Conservation (phyloP, 2,888 invertebrate species). For the Operophtera brumata region DNA sequence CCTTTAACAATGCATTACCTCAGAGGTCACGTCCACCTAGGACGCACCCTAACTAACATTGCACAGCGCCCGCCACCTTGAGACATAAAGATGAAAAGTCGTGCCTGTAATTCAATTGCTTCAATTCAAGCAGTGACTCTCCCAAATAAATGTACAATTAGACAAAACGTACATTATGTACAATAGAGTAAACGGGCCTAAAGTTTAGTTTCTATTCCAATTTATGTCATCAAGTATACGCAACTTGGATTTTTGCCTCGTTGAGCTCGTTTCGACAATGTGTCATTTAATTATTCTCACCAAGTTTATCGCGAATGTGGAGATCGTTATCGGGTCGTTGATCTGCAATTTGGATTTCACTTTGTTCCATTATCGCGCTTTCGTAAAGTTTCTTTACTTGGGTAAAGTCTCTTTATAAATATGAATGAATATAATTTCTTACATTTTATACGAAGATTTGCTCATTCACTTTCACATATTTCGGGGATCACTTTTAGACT, state of each 20-base stretch:
- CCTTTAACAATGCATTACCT: too few species aligned
- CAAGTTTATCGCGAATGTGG: conserved; percentile 44
- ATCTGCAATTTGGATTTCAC: conserved; percentile 58
- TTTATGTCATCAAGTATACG: not conserved
- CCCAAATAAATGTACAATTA: not conserved
- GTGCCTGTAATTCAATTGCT: too few species aligned
- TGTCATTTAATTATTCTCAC: conserved; percentile 58
- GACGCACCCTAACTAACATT: too few species aligned
- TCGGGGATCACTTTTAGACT: too few species aligned
- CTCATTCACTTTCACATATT: too few species aligned
- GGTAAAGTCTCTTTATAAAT: not conserved
- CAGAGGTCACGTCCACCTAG: too few species aligned
- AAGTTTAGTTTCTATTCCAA: not conserved
- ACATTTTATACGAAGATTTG: not conserved
- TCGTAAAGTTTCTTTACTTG: conserved; percentile 30
- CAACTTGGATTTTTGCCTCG: conserved; percentile 1
- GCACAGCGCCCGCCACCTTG: too few species aligned
- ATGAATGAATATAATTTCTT: not conserved
- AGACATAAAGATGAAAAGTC: too few species aligned
- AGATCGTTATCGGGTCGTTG: conserved; percentile 62
- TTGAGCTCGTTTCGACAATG: conserved; percentile 47
- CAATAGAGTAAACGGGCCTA: too few species aligned
- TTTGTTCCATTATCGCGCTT: conserved; percentile 55
- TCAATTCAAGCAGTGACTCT: not conserved
- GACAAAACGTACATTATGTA: not conserved